Percentiles rank a stretch among this genome's conserved stretches.
Evolutionary conservation across 2,888 invertebrate species (phyloP).

Genomic region (Nephrotoma flavescens): DNA sequence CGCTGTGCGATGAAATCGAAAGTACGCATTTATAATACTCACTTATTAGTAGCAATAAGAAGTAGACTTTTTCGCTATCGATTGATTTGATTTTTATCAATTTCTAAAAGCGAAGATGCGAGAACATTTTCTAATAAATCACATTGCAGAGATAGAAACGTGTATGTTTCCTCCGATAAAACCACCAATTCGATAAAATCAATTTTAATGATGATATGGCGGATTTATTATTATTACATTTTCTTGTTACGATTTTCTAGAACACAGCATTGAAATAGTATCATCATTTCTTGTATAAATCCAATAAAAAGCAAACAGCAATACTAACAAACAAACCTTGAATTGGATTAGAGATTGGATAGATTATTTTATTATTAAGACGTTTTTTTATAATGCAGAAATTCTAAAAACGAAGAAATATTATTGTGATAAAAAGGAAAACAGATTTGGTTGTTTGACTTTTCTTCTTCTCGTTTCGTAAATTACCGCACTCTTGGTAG

Average conservation of each 20-base stretch:
- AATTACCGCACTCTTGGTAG: too few species aligned
- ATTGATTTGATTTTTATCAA: background rate
- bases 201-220: background rate
- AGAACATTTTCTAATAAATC: background rate
- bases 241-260: background rate
- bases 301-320: background rate
- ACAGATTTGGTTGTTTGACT: too few species aligned
- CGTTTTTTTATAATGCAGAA: background rate
- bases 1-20: too few species aligned
- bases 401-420: background rate
- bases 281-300: background rate
- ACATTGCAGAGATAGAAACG: too few species aligned
- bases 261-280: background rate
- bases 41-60: too few species aligned
- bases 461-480: too few species aligned
- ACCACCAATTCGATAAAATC: background rate
- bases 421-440: background rate
- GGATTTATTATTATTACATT: background rate
- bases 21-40: too few species aligned
- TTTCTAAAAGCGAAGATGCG: background rate
- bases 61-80: background rate
- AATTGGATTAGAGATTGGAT: background rate
- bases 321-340: background rate
- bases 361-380: background rate
- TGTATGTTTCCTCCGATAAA: background rate